Base-by-base conservation (phyloP, 2,797 vertebrate genomes). In the Clarias platycephalus region DNA sequence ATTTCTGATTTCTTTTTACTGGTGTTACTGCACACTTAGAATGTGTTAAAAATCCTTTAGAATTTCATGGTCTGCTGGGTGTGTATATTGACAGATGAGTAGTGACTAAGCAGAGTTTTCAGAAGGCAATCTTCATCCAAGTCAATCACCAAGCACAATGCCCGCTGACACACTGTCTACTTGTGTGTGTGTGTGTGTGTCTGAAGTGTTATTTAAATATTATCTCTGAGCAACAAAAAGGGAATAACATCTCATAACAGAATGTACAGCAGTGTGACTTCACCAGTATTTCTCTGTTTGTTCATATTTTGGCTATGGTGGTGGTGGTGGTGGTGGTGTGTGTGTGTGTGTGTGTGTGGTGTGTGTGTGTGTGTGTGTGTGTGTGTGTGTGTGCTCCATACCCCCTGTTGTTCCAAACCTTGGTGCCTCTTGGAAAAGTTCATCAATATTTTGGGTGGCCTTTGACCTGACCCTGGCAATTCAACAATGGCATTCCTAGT, bases 401-500 rank as follows among this genome's bases (percentile, higher is more conserved):
- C 87, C 83, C 80, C 86, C 84, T 87, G 71, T 85, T 82, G 93
- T 91, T 94, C 92, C 91, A 92, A 92, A 91, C 92, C 93, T 94
- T 93, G 87, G 90, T 88, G 88, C 80, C 87, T 88, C 90, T 94
- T 93, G 94, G 95, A 94, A 95, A 94, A 95, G 93, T 97, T 95
- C 92, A 91, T 96, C 95, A 93, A 94, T 96, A 96, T 97, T 97
- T 97, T 96, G 94, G 93, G 93, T 94, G 97, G 95, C 96, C 97
- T 97, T 95, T 97, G 97, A 98, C 97, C 95, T 93, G 95, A 96
- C 96, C 96, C 93, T 89, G 92, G 90, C 94, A 93, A 94, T 95
- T 94, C 93, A 96, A 98, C 96, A 98, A 97, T 97, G 95, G 96
- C 94, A 95, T 97, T 97, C 94, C 91, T 96, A 96, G 94, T 96